Conservation (phyloP, 2,113 vertebrate species). For the Chascanopsetta lugubris region DNA sequence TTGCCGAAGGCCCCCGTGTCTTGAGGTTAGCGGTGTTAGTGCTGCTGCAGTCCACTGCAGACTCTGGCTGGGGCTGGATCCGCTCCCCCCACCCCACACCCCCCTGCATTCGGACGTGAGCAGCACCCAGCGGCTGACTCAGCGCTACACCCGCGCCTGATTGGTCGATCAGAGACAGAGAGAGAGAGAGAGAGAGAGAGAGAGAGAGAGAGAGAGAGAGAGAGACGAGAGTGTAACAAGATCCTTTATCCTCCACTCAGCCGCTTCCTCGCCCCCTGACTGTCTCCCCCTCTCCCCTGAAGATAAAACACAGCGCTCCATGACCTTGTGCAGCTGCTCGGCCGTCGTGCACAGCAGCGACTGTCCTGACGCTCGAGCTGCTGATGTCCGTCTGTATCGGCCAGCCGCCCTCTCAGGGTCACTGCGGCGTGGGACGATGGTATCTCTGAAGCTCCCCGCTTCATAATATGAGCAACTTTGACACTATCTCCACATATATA, state of each 20-base stretch:
- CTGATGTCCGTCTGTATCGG: slow-evolving; percentile 34
- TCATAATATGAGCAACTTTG: slow-evolving; percentile 15
- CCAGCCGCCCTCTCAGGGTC: slow-evolving; percentile 8
- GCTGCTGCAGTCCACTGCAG: slow-evolving; percentile 86
- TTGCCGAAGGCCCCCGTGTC: slow-evolving; percentile 49
- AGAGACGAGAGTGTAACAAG: slow-evolving; percentile 60
- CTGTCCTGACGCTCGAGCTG: neutral
- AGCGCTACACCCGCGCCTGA: slow-evolving; percentile 84
- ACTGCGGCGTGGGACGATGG: slow-evolving; percentile 9
- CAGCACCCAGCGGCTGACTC: slow-evolving; percentile 84
- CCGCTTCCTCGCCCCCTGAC: slow-evolving; percentile 40
- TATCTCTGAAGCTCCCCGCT: slow-evolving; percentile 18
- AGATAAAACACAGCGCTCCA: slow-evolving; percentile 60
- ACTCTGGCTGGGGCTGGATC: slow-evolving; percentile 48
- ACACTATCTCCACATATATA: slow-evolving; percentile 24
- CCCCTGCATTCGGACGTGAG: slow-evolving; percentile 88
- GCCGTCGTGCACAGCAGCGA: slow-evolving; percentile 10
- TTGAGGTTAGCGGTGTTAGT: slow-evolving; percentile 63
- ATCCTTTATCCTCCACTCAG: slow-evolving; percentile 49
- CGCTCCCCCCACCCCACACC: slow-evolving; percentile 64
- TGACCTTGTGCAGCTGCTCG: slow-evolving; percentile 60
- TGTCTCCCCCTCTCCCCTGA: slow-evolving; percentile 13
- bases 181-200: slow-evolving; percentile 50
- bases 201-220: slow-evolving; percentile 49
- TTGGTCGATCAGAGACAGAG: slow-evolving; percentile 80